phyloP scores from a whole-genome alignment of 2,888 invertebrate species.

The Criorhina ranunculi region DNA sequence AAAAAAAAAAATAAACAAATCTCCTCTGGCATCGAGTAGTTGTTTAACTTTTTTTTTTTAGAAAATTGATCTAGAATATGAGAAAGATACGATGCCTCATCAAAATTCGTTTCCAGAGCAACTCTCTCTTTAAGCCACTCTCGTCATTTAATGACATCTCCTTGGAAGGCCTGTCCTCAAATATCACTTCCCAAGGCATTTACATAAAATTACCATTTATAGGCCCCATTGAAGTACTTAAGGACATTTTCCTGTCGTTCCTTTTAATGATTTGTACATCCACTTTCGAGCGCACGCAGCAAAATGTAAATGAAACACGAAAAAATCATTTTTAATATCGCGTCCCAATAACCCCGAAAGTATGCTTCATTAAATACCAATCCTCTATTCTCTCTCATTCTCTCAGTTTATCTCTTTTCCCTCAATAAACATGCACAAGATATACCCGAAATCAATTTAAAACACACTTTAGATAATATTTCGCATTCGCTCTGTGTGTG shows the following conservation, averaged over 20 bases:
- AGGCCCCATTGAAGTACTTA: conserved; percentile 47
- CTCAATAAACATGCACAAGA: conserved; percentile 65
- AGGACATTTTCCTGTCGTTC: conserved; percentile 35
- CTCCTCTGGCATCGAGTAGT: conserved; percentile 8
- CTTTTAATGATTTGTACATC: conserved; percentile 43
- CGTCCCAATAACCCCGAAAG: conserved; percentile 63
- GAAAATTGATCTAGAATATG: not conserved
- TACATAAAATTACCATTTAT: conserved; percentile 63
- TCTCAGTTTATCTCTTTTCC: conserved; percentile 4
- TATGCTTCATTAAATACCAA: conserved; percentile 70
- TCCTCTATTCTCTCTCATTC: conserved; percentile 31
- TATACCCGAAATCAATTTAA: conserved; percentile 70
- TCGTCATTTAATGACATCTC: conserved; percentile 42
- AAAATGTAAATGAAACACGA: conserved; percentile 62
- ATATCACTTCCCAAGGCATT: conserved; percentile 37
- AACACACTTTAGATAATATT: conserved; percentile 61
- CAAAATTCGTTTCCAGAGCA: not conserved
- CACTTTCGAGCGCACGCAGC: conserved; percentile 28
- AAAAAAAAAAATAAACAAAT: conserved; percentile 12
- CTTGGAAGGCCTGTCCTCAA: not conserved
- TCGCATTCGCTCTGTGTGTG: conserved; percentile 20
- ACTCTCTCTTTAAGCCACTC: conserved; percentile 1
- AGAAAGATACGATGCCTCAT: not conserved
- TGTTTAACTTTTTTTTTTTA: no score
- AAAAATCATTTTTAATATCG: conserved; percentile 72